A percentile compares a stretch with the other conserved stretches of the same genome.
phyloP scores from a whole-genome alignment of 1,140 invertebrate species.

The Drosophila dunni region DNA sequence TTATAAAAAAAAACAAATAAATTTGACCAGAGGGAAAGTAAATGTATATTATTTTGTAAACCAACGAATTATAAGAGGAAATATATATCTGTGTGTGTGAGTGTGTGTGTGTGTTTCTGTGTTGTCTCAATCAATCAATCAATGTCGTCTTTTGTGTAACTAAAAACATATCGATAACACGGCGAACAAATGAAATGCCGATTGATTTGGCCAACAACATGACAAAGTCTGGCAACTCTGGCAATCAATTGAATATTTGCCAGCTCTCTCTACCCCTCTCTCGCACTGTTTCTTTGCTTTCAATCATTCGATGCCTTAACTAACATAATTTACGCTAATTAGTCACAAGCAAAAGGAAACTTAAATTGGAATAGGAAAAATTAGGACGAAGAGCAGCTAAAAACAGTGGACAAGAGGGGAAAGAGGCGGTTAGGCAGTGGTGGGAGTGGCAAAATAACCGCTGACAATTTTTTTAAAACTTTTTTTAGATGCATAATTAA shows the following conservation, averaged over 20 bases:
- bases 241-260: constrained; percentile 20
- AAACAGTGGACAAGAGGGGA: neutral
- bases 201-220: constrained; percentile 42
- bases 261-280: neutral
- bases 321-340: constrained; percentile 73
- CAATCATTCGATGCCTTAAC: neutral
- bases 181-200: constrained; percentile 36
- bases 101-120: constrained; percentile 5
- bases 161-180: constrained; percentile 56
- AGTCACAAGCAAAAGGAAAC: constrained; percentile 47
- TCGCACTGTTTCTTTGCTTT: neutral
- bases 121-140: constrained; percentile 75
- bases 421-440: neutral
- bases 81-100: constrained; percentile 6
- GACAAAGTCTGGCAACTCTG: constrained; percentile 18
- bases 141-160: constrained; percentile 61
- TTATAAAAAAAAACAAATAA: neutral
- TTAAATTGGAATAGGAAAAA: neutral
- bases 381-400: neutral
- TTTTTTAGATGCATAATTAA: constrained; percentile 66
- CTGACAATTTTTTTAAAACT: constrained; percentile 27
- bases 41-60: neutral
- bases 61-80: constrained; percentile 12
- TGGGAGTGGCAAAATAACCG: neutral
- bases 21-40: neutral